phyloP scores from a whole-genome alignment of 2,113 vertebrate genomes.

The Sinocyclocheilus rhinocerous region DNA sequence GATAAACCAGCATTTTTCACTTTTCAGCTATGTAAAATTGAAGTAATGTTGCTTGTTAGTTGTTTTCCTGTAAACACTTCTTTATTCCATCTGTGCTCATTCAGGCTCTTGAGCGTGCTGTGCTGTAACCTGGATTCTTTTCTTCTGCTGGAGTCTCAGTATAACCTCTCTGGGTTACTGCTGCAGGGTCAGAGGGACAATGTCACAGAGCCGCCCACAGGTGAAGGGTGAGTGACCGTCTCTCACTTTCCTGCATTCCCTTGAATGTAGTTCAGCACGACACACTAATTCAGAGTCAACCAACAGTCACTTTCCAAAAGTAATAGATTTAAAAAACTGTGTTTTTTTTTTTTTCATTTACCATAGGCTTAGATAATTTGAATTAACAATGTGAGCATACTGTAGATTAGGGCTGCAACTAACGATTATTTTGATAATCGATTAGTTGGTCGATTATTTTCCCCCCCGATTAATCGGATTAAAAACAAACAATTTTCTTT shows the following conservation, averaged over 20 bases:
- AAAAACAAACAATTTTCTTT: too few relatives aligned
- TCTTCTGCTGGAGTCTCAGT: constrained; percentile 89
- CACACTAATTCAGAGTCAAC: background rate
- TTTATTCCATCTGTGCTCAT: background rate
- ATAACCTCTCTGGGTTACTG: constrained; percentile 83
- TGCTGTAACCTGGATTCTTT: constrained; percentile 90
- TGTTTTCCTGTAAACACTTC: background rate
- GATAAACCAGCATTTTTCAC: background rate
- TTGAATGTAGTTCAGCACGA: background rate
- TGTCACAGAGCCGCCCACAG: constrained; percentile 66
- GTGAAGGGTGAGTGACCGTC: constrained; percentile 71
- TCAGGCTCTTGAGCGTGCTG: constrained; percentile 85
- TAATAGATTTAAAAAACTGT: background rate
- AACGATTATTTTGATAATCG: too few relatives aligned
- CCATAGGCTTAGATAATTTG: background rate
- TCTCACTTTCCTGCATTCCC: background rate
- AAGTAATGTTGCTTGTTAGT: background rate
- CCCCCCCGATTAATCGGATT: too few relatives aligned
- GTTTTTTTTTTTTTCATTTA: background rate
- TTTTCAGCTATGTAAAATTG: background rate
- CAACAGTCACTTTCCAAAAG: background rate
- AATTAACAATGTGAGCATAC: background rate
- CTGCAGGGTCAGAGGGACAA: constrained; percentile 86
- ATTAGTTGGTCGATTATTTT: too few relatives aligned
- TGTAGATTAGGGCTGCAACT: too few relatives aligned